Conservation (phyloP, 2,113 vertebrate species). For the Elanus axillaris region DNA sequence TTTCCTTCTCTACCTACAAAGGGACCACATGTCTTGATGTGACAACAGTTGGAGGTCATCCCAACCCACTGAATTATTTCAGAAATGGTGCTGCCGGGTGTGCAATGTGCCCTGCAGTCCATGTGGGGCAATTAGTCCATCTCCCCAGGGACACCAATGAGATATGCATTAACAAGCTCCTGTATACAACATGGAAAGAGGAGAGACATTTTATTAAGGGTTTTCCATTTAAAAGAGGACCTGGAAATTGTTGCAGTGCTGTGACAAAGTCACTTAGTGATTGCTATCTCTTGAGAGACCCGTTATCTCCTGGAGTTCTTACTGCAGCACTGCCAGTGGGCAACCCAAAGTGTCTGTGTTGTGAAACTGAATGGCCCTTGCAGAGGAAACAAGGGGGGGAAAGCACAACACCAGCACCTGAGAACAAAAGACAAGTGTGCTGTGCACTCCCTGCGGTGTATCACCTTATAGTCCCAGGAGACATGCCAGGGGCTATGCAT, state of each 20-base stretch:
- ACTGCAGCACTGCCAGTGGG: neutral
- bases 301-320: neutral
- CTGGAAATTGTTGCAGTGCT: neutral
- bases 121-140: neutral
- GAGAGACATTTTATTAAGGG: neutral
- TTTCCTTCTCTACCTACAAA: neutral
- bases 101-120: neutral
- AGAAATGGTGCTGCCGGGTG: neutral
- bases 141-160: neutral
- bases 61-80: neutral
- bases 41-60: neutral
- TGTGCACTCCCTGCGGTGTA: neutral
- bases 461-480: neutral
- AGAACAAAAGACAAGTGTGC: neutral
- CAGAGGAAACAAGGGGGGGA: neutral
- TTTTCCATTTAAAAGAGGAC: neutral
- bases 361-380: neutral
- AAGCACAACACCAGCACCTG: neutral
- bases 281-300: neutral
- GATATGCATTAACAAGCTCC: neutral
- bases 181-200: neutral
- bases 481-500: neutral
- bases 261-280: neutral
- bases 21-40: neutral
- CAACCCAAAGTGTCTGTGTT: neutral